Conservation (phyloP, 2,888 invertebrate genomes). For the Andrena minutula region DNA sequence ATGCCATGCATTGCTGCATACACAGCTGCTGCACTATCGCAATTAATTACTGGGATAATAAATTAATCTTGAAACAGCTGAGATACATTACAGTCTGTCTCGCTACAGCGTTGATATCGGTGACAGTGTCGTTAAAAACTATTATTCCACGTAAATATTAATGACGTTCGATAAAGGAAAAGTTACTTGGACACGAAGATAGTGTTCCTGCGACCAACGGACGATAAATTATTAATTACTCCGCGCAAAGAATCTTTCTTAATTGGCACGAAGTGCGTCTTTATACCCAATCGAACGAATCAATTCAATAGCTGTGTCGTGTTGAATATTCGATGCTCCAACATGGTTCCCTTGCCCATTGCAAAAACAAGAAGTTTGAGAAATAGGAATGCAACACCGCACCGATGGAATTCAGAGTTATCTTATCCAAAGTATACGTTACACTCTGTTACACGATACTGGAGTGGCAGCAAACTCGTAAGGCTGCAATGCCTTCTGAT, state of each 20-base stretch:
- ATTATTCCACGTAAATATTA: conserved; percentile 19
- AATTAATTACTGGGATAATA: conserved; percentile 43
- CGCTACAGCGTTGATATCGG: background rate
- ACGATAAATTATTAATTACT: conserved; percentile 8
- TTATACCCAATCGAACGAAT: background rate
- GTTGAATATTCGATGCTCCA: conserved; percentile 28
- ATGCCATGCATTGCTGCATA: background rate
- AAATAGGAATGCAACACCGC: conserved; percentile 56
- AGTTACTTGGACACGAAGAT: background rate
- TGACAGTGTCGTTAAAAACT: background rate
- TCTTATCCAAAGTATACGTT: conserved; percentile 75
- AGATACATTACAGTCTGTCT: background rate
- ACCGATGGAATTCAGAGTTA: conserved; percentile 71
- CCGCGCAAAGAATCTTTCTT: background rate
- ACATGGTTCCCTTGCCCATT: conserved; percentile 40
- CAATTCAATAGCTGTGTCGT: background rate
- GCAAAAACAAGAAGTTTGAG: conserved; percentile 46
- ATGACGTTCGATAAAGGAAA: conserved; percentile 1
- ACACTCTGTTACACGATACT: conserved; percentile 66
- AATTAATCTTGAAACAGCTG: conserved; percentile 27
- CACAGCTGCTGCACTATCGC: conserved; percentile 25
- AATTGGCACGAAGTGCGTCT: background rate
- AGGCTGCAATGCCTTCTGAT: conserved; percentile 67
- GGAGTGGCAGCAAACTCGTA: conserved; percentile 65
- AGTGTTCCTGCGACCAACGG: background rate